Conservation (phyloP, 2,888 invertebrate species). For the Subacronicta megacephala region DNA sequence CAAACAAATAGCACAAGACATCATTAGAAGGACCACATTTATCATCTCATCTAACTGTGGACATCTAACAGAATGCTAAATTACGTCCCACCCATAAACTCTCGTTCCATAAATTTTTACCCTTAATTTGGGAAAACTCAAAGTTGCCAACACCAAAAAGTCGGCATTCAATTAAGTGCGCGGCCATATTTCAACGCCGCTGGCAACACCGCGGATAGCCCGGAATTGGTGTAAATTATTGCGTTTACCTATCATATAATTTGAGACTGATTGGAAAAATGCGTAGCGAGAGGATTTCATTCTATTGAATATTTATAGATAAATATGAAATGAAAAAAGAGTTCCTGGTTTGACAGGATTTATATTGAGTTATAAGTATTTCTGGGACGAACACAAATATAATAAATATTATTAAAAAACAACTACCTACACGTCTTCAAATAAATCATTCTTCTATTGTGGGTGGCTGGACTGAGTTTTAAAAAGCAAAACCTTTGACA, state of each 20-base stretch:
- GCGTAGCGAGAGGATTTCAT: neutral
- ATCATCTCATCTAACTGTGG: neutral
- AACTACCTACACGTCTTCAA: too few relatives aligned
- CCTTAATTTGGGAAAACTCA: conserved; percentile 55
- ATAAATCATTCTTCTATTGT: too few relatives aligned
- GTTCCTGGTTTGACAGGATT: too few relatives aligned
- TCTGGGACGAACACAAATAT: too few relatives aligned
- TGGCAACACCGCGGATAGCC: conserved; percentile 52
- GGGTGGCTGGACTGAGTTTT: too few relatives aligned
- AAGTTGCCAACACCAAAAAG: conserved; percentile 54
- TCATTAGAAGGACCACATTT: neutral
- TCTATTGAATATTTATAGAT: too few relatives aligned
- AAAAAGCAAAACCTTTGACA: too few relatives aligned
- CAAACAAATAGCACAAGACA: neutral
- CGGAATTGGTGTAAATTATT: conserved; percentile 52
- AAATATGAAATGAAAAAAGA: too few relatives aligned
- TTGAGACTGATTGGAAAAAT: conserved; percentile 52
- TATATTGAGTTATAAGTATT: too few relatives aligned
- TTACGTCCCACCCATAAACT: conserved; percentile 41
- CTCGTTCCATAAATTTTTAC: conserved; percentile 56
- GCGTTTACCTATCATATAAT: conserved; percentile 51
- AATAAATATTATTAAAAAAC: too few relatives aligned
- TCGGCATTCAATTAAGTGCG: conserved; percentile 58
- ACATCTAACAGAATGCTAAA: conserved; percentile 40
- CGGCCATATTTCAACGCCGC: conserved; percentile 53